phyloP scores from a whole-genome alignment of 2,113 vertebrate genomes.

The Sturnus vulgaris region DNA sequence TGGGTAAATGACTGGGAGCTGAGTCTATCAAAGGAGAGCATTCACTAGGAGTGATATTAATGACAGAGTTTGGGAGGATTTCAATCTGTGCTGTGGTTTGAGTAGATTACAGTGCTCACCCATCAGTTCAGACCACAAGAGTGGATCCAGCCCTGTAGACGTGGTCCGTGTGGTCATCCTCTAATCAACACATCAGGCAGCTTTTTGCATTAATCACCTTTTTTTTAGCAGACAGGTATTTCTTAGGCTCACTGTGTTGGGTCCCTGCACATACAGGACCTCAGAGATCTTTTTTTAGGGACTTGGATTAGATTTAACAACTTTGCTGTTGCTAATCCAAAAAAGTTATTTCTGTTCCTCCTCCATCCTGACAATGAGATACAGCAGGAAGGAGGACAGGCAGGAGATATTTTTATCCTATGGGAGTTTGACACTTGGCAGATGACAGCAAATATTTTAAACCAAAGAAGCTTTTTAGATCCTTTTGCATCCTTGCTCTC shows the following conservation, averaged over 20 bases:
- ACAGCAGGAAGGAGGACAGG: background rate
- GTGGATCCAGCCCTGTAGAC: background rate
- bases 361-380: background rate
- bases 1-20: background rate
- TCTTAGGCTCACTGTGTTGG: background rate
- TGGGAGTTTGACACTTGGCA: background rate
- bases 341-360: background rate
- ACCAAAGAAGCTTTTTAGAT: background rate
- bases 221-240: background rate
- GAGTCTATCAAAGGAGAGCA: background rate
- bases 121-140: background rate
- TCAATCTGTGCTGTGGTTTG: background rate
- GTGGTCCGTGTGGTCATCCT: background rate
- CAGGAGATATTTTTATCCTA: background rate
- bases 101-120: background rate
- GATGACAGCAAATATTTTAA: background rate
- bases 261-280: background rate
- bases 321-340: background rate
- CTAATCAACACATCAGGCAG: background rate
- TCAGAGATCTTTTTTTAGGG: background rate
- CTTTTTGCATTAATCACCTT: slow-evolving; percentile 9
- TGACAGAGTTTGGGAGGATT: background rate
- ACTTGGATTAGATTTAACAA: background rate
- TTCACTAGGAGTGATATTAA: background rate
- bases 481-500: background rate